Conservation (phyloP, 53 echinoderm and acorn worm genomes). For the Echinarachnius parma region DNA sequence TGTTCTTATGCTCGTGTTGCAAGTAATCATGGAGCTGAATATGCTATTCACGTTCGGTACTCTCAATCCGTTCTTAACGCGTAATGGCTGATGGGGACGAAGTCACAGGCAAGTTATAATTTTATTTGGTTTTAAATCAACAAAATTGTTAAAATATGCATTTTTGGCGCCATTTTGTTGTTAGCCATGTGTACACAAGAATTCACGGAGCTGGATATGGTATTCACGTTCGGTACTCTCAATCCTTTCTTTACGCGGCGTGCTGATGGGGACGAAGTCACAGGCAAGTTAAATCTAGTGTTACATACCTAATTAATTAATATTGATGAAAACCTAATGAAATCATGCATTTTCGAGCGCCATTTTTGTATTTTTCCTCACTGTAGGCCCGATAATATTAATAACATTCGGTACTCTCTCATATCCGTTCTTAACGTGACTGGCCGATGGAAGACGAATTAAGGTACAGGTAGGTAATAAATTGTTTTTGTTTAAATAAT, state of each 20-base stretch:
- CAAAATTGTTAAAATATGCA: too few relatives aligned
- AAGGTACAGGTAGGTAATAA: background rate
- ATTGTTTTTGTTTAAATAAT: too few relatives aligned
- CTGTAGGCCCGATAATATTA: background rate
- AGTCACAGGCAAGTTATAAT: constrained; percentile 12
- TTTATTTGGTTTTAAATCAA: too few relatives aligned
- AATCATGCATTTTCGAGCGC: too few relatives aligned
- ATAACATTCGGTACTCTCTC: too few relatives aligned
- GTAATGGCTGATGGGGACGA: constrained; percentile 23
- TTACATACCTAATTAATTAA: background rate
- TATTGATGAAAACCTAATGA: background rate
- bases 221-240: constrained; percentile 29
- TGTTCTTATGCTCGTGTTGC: constrained; percentile 20
- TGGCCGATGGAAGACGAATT: background rate
- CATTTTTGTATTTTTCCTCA: background rate
- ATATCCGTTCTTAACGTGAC: too few relatives aligned
- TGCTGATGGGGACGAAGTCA: constrained; percentile 15
- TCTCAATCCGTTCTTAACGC: constrained; percentile 5
- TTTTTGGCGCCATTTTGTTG: too few relatives aligned
- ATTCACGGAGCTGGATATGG: constrained; percentile 33
- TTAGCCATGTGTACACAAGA: too few relatives aligned
- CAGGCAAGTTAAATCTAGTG: background rate
- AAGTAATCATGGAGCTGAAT: constrained; percentile 23
- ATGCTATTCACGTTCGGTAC: constrained; percentile 33
- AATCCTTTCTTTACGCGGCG: constrained; percentile 3